Evolutionary conservation across 1,140 invertebrate species (phyloP), one percentile per base, ranked within the genome.

Genomic region (Drosophila busckii): DNA sequence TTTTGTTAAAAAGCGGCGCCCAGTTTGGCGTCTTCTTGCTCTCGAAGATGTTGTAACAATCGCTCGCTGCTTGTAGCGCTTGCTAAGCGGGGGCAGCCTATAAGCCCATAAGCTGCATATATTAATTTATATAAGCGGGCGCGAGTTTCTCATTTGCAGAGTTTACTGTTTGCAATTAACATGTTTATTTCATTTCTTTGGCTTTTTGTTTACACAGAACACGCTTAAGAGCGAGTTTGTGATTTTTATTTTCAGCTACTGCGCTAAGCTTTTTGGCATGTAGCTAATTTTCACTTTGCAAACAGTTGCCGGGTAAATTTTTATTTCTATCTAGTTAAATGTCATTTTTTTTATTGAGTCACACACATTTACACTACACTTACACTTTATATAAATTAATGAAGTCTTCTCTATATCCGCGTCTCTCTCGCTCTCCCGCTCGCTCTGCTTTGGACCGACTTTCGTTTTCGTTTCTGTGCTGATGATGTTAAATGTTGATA

Each of bases 401-500:
- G n/a, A n/a, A n/a, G n/a, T 22, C 29, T 15, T 5, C 32, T 48
- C 8, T 6, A 38, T 31, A 53, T 60, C 25, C 54, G 45, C 26
- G 23, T 44, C 16, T 42, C 10, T 25, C n/a, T n/a, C n/a, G n/a
- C n/a, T n/a, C n/a, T n/a, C n/a, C n/a, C n/a, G n/a, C n/a, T n/a
- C n/a, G n/a, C n/a, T 12, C 20, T 35, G 40, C 20, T 56, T 63
- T 54, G 56, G 48, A 67, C 40, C 59, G 73, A 80, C 73, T 80
- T 80, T 80, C 73, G 73, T 82, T 80, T 80, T 80, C 75, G 75
- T 80, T 80, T 59, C 52, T 62, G 50, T 54, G 44, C 28, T 10
- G 29, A 23, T 58, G 54, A 32, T 58, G 26, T 22, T 37, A 20
- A 26, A 13, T 16, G 32, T 38, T 71, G 73, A 78, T 80, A 80